Base-by-base conservation (phyloP, 64 coral and sea anemone species). In the Dendronephthya gigantea region DNA sequence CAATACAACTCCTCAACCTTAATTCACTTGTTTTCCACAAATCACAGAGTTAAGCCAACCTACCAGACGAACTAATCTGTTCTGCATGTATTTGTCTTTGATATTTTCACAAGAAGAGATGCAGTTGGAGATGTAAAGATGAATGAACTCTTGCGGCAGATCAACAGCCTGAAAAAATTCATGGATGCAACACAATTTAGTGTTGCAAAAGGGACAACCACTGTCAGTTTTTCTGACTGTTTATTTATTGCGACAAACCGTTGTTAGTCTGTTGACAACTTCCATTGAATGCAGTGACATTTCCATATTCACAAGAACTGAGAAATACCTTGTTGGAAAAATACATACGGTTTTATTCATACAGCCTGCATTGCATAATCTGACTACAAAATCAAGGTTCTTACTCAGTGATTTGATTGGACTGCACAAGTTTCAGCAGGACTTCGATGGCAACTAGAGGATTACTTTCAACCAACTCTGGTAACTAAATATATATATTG, bases 401-500 rank as follows among this genome's bases (percentile, higher is more conserved):
- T 98, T 89, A 98, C 95, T 98, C 95, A 85, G 95, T 98, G 75
- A 98, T 93, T 91, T 98, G 95, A 81, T 93, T 98, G 17, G 95
- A 98, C 37, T 93, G 95, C 95, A 93, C 91, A 31, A 98, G 90
- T 87, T 98, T 98, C 13, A 98, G 85, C 38, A 98, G 81, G 35
- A 98, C 92, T 82, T 98, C 95, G 28, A 98, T 98, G 25, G 95
- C 95, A 50, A 98, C 88, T 68, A 98, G 50, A 1, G 95, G 95
- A 88, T 98, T 98, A 69, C 93, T 98, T 83, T 98, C 95, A 35
- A 98, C 95, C 52, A 98, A 81, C 84, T 98, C 95, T 48, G 95
- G 95, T 33, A 98, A 85, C 95, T 98, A 84, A 5, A 70, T 31
- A 40, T 7, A 27, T 5, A 1, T 2, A n/a, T 23, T n/a, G 55